Evolutionary conservation across 2,113 vertebrate species (phyloP), one percentile per base, ranked within the genome.

Genomic region (Gallinago undulata): DNA sequence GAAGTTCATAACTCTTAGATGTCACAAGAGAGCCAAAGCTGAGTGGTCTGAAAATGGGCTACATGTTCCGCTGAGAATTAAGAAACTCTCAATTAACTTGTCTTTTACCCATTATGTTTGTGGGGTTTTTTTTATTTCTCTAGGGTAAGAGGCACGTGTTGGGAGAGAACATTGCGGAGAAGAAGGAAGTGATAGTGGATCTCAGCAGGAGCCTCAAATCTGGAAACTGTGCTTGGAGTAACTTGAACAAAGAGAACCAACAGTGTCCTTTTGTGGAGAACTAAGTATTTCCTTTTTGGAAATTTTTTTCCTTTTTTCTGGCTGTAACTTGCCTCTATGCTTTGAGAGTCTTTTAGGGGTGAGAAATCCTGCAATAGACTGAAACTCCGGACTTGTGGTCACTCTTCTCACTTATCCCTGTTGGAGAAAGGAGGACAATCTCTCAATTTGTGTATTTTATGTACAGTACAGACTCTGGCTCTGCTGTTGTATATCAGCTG

Each of bases 241-340:
- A 87, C 92, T 89, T 73, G 92, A 97, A 98, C 96, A 98, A 98
- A 83, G 98, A 98, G 69, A 98, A 98, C 51, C 97, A 94, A 48
- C 97, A 94, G 24, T 97, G 96, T 78, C 76, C 91, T 72, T 87
- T 98, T 87, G 93, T 97, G 50, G 97, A 98, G 68, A 98, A 96
- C 72, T 98, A 98, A 90, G 50, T 9, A 8, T 6, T 66, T 69
- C 15, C 24, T 81, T 88, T 82, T 64, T 25, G 33, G 70, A 35
- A 11, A 31, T 68, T n/a, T n/a, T n/a, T 6, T 66, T 69, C 15
- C 24, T 81, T 88, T 82, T 64, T 25, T 68, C 43, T 80, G 70
- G 27, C 45, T 87, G 17, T 55, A 41, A 80, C 4, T 81, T 83
- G 14, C 19, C 48, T 55, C 33, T 35, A 0, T 53, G 51, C 68